Evolutionary conservation across 2,797 vertebrate genomes (phyloP), one percentile per base, ranked within the genome.

Genomic region (Percopsis omiscomaycus): DNA sequence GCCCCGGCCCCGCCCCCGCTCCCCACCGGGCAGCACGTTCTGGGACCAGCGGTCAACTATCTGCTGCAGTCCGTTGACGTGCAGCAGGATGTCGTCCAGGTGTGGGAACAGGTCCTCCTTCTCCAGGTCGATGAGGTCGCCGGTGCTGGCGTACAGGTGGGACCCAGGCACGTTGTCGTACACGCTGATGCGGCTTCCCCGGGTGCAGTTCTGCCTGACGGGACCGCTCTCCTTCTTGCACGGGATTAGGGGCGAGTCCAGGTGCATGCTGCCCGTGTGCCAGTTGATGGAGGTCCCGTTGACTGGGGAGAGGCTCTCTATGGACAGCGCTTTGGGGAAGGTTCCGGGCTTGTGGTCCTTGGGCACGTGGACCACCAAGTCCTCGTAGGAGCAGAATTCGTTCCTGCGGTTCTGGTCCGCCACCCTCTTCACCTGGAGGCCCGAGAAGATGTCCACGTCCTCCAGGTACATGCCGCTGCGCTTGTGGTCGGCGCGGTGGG

Each of bases 291-390:
- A 90, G 9, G 86, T 88, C 10, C 80, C 82, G 8, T 62, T 91
- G 44, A 93, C 93, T 4, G 97, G 96, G 0, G 97, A 95, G 13
- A 99, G 93, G 76, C 97, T 99, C 84, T 99, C 97, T 9, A 98
- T 98, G 37, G 98, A 99, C 59, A 99, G 92, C 0, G 98, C 97
- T 89, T 99, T 99, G 49, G 97, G 98, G 74, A 99, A 99, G 0
- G 98, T 99, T 64, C 98, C 98, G 0, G 98, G 98, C 76, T 99
- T 99, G 89, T 99, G 97, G 83, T 99, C 98, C 88, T 98, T 96
- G 52, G 98, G 98, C 77, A 99, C 91, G 78, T 97, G 95, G 37
- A 99, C 96, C 59, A 99, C 93, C 66, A 98, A 81, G 73, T 95
- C 93, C 89, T 99, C 97, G 54, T 99, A 95, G 49, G 97, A 99